Conservation (phyloP, 2,113 vertebrate species). For the Forbesichthys papilliferus region DNA sequence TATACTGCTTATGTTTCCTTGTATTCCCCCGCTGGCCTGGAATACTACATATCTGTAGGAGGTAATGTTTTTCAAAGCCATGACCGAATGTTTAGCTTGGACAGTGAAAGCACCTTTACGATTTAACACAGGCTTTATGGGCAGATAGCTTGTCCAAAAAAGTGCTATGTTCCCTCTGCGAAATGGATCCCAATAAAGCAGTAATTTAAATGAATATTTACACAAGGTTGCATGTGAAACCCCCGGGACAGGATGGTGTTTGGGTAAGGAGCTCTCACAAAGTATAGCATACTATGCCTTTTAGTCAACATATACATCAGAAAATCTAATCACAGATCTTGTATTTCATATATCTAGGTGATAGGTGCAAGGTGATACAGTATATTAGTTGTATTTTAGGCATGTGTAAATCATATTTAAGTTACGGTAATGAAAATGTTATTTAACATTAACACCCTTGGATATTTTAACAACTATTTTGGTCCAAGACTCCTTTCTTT, state of each 20-base stretch:
- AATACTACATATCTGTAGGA: slow-evolving; percentile 92
- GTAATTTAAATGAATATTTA: slow-evolving; percentile 62
- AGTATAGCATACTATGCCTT: no score
- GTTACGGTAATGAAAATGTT: no score
- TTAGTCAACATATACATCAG: no score
- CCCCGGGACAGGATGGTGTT: slow-evolving; percentile 21
- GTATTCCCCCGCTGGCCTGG: slow-evolving; percentile 90
- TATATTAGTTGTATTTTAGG: no score
- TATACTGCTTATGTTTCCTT: slow-evolving; percentile 91
- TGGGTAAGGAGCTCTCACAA: neutral
- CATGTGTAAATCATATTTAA: no score
- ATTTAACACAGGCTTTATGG: slow-evolving; percentile 84
- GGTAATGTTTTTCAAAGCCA: slow-evolving; percentile 92
- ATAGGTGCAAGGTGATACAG: no score
- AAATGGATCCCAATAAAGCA: slow-evolving; percentile 53
- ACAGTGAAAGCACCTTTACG: slow-evolving; percentile 81
- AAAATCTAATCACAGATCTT: no score
- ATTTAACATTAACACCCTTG: no score
- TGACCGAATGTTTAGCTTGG: slow-evolving; percentile 99
- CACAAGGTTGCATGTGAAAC: slow-evolving; percentile 48
- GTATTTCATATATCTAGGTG: no score
- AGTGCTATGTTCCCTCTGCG: slow-evolving; percentile 51
- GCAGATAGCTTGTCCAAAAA: slow-evolving; percentile 77
- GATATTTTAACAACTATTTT: no score
- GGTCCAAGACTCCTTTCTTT: no score